Evolutionary conservation across 2,113 vertebrate species (phyloP).

Genomic region (Atherinomorus stipes): DNA sequence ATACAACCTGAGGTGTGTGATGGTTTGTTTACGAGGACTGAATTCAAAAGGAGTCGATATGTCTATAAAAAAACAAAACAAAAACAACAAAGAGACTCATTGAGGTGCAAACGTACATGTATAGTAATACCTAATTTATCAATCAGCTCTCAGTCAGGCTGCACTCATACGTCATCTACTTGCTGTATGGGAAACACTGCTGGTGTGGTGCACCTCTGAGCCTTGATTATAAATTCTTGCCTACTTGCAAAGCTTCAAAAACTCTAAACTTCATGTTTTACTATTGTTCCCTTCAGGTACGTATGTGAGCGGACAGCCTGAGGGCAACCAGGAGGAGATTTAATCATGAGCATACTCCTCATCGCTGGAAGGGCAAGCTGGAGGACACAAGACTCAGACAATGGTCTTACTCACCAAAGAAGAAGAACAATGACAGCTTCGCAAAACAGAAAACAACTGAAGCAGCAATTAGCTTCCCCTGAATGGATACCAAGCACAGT

Average conservation of each 20-base stretch:
- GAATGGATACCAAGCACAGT: conserved; percentile 1
- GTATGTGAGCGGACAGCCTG: conserved; percentile 34
- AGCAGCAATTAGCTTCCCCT: conserved; percentile 2
- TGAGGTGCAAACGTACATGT: background rate
- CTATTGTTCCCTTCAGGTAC: conserved; percentile 33
- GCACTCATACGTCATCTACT: background rate
- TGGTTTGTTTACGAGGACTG: conserved; percentile 51
- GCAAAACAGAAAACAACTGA: conserved; percentile 14
- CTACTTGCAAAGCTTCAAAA: conserved; percentile 22
- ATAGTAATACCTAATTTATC: conserved; percentile 9
- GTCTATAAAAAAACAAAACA: background rate
- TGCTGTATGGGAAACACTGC: background rate
- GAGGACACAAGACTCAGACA: conserved; percentile 49
- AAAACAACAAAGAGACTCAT: background rate
- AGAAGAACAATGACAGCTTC: conserved; percentile 1
- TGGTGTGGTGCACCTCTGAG: conserved; percentile 1
- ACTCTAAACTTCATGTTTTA: conserved; percentile 6
- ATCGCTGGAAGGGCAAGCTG: conserved; percentile 36
- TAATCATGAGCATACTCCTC: conserved; percentile 52
- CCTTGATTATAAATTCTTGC: background rate
- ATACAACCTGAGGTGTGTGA: conserved; percentile 65
- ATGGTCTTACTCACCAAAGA: conserved; percentile 25
- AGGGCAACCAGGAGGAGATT: conserved; percentile 50
- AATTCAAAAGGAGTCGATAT: conserved; percentile 43
- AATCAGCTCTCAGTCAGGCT: conserved; percentile 2